A percentile compares a stretch with the other conserved stretches of the same genome.
phyloP scores from a whole-genome alignment of 2,113 vertebrate genomes.

The Tylochromis polylepis region DNA sequence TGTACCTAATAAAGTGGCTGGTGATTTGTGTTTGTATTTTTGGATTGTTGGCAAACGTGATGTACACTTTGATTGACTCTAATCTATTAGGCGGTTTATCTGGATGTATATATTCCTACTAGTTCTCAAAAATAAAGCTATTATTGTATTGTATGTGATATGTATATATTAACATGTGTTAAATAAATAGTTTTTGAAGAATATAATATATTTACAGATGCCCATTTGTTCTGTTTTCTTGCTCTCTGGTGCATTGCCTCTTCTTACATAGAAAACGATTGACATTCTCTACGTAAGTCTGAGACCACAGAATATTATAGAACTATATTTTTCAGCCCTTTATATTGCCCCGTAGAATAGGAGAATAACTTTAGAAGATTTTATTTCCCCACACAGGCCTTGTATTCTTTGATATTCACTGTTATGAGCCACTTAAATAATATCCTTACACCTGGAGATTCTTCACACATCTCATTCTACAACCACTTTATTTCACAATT shows the following conservation, averaged over 20 bases:
- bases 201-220: not conserved
- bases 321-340: constrained; percentile 15
- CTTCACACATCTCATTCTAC: not conserved
- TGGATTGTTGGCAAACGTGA: not conserved
- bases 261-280: not conserved
- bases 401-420: constrained; percentile 2
- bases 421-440: constrained; percentile 4
- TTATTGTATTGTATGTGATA: not conserved
- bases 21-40: not conserved
- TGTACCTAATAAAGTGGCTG: not conserved
- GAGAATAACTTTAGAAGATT: not conserved
- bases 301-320: not conserved
- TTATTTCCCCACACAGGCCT: not conserved
- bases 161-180: not conserved
- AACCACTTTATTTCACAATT: constrained; percentile 18
- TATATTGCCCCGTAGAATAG: not conserved
- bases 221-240: not conserved
- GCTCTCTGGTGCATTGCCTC: not conserved
- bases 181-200: not conserved
- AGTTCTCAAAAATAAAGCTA: not conserved
- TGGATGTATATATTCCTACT: not conserved
- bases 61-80: not conserved
- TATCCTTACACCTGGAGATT: not conserved
- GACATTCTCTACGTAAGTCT: not conserved
- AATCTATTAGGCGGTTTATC: accelerated